These are phyloP conservation scores for Protobothrops flavoviridis DNA, from an alignment of 2,113 vertebrate genomes.

Conservation along the genomic window DNA sequence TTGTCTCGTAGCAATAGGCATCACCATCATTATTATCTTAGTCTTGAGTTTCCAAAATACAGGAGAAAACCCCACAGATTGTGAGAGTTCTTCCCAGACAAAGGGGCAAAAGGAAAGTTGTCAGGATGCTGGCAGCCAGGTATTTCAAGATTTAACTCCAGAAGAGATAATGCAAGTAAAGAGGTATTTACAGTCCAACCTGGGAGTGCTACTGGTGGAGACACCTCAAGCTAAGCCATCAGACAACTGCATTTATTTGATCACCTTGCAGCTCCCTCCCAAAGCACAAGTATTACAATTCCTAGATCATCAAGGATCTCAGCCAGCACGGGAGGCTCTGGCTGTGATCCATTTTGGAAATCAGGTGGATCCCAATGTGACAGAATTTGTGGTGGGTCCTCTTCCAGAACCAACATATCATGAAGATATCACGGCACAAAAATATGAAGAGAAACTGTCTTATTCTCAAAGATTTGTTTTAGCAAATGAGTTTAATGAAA, in stretches of 20 bases:
- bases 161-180: not conserved
- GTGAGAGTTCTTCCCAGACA: not conserved
- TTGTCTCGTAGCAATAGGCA: not conserved
- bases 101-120: not conserved
- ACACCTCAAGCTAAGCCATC: not conserved
- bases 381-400: not conserved
- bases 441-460: not conserved
- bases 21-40: not conserved
- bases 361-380: not conserved
- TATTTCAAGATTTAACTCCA: conserved; percentile 6
- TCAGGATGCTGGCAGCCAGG: not conserved
- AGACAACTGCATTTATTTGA: conserved; percentile 7
- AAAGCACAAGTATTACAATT: not conserved
- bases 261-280: not conserved
- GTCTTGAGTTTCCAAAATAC: not conserved
- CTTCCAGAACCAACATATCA: conserved; percentile 3
- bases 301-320: not conserved
- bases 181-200: not conserved
- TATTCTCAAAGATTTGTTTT: not conserved
- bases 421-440: not conserved
- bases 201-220: not conserved
- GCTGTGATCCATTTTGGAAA: not conserved
- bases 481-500: conserved; percentile 1
- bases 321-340: not conserved
- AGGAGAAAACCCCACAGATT: not conserved